These are phyloP conservation scores for Gonocerus acuteangulatus DNA, from an alignment of 2,888 invertebrate genomes.

Conservation along the genomic window DNA sequence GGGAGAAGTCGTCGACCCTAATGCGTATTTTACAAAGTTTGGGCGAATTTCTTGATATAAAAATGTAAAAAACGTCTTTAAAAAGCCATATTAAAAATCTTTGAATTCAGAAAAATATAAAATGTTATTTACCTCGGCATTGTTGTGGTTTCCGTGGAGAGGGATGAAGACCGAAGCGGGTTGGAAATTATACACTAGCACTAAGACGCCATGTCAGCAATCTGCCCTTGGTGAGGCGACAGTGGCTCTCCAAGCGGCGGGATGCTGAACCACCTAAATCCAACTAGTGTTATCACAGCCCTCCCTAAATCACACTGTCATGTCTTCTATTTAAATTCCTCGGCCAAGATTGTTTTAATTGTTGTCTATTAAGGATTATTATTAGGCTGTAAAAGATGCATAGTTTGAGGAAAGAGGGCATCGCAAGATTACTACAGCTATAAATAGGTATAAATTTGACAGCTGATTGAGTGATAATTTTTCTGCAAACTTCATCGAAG, in stretches of 20 bases:
- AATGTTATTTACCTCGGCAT: conserved; percentile 36
- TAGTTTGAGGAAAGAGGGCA: too few relatives aligned
- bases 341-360: too few relatives aligned
- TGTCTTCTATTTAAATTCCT: too few relatives aligned
- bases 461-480: too few relatives aligned
- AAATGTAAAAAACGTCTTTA: background rate
- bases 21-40: conserved; percentile 33
- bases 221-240: conserved; percentile 40
- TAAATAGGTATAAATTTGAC: too few relatives aligned
- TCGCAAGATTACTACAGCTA: too few relatives aligned
- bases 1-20: conserved; percentile 37
- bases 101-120: background rate
- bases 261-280: conserved; percentile 38
- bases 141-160: conserved; percentile 33
- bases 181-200: conserved; percentile 43
- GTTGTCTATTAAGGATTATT: too few relatives aligned
- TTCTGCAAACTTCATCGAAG: too few relatives aligned
- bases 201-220: conserved; percentile 50
- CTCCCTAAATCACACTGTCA: conserved; percentile 29
- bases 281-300: conserved; percentile 18
- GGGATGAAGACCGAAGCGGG: conserved; percentile 37
- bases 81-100: background rate
- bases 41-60: background rate
- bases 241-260: conserved; percentile 40
- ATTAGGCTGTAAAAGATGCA: too few relatives aligned